Evolutionary conservation across 2,888 invertebrate genomes (phyloP), one percentile per base, ranked within the genome.

Genomic region (Eristalis tenax): DNA sequence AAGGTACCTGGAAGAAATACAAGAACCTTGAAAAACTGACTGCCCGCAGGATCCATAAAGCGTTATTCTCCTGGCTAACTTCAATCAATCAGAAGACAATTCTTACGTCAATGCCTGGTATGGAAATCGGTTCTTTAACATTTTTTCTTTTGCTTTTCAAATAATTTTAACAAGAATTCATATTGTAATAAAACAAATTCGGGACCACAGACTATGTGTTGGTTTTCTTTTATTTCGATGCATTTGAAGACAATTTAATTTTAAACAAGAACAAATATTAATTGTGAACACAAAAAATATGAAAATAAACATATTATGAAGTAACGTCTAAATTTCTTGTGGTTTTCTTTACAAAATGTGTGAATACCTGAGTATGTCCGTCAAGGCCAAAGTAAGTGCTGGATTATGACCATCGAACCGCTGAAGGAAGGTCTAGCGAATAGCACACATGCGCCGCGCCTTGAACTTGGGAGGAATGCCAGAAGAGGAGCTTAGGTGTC

Each of bases 141-240:
- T n/a, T 64, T 11, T 50, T 50, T 22, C 32, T 32, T 40, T 71
- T 15, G 3, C 10, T 32, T 6, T 32, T 32, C 1, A 6, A 32
- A 26, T 22, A 13, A 61, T 64, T 61, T 71, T n/a, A n/a, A 13
- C 6, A 13, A 61, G 4, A 13, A n/a, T n/a, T 13, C 11, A 18
- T n/a, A 26, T 50, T 68, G 28, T 59, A 74, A 40, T 64, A 69
- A 74, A 70, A 70, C 59, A 82, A 82, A 82, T 82, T 69, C 65
- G 82, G 82, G 82, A 82, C 82, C 82, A 82, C 70, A 82, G 70
- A 70, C 82, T 82, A 65, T 43, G 65, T 82, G 76, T 82, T 82
- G 76, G 82, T 82, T 64, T 79, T 77, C 65, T 74, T 63, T 77
- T 70, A 57, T 69, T 77, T 76, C 13, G 28, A 68, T 40, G 8